Base-by-base conservation (phyloP, 2,113 vertebrate species). In the Nerophis ophidion region DNA sequence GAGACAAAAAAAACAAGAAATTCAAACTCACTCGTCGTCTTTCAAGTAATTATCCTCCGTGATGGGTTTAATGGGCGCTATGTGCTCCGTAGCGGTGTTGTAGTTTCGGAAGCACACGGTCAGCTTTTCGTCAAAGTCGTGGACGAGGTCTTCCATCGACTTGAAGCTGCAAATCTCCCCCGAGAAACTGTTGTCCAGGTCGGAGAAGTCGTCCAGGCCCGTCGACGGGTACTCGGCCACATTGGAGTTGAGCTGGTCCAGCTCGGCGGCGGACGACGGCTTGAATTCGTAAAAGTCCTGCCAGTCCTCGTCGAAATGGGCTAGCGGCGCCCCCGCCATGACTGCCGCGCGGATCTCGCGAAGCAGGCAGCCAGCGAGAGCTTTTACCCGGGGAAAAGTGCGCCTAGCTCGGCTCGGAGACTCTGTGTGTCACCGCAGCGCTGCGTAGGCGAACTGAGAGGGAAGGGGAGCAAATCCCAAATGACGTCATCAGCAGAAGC, bases 261-360 rank as follows among this genome's bases (percentile, higher is more conserved):
- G 72, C 33, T 75, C 80, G 52, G 78, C 85, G 54, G 76, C 85
- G 53, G 75, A 77, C 1, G 82, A 78, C n/a, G 93, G 81, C 82
- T 92, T 92, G 76, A 98, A 98, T 65, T 96, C 95, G 75, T 96
- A 94, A 72, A 98, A 98, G 82, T 98, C 96, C 71, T 98, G 94
- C 96, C 96, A 98, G 81, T 98, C 95, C 71, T 94, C 95, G 14
- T 95, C 94, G n/a, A 92, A 90, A 76, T 91, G 91, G 53, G 92
- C 90, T 54, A 92, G 77, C 78, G 93, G 93, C 47, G 93, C 93
- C 89, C 93, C 94, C 93, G 26, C 58, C 46, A 48, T 95, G 69
- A 81, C 90, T 76, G 79, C 77, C 64, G 66, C 33, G 53, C 15
- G 60, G 2, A 5, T 11, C 9, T 56, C 66, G 44, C 71, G 67